Evolutionary conservation across 2,888 invertebrate species (phyloP), one percentile per base, ranked within the genome.

Genomic region (Mayetiola destructor): DNA sequence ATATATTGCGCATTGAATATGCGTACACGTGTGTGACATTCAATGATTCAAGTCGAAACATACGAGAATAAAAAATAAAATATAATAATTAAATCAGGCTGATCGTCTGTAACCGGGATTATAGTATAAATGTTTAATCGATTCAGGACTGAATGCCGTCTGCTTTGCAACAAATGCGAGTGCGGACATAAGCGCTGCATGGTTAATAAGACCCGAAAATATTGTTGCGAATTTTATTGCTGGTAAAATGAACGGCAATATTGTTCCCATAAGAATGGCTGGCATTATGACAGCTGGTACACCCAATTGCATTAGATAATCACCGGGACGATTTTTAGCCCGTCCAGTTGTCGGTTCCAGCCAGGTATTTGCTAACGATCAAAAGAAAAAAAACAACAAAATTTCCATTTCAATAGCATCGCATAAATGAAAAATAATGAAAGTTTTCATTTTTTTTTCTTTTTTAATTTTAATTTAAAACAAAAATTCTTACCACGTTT

Each of bases 161-260:
- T 66, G 69, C 54, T 69, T 65, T 2, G 71, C 71, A 1, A 70
- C 69, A 59, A 70, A 72, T 54, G 72, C 64, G 35, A 73, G 61
- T 1, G 82, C 80, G 0, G 81, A 79, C 27, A 76, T 72, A 37
- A 84, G 74, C 0, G 82, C 83, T 73, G 82, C 79, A 62, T 82
- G 80, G 67, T 84, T 84, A 53, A 84, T 69, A 67, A 82, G 73
- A 1, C 76, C 76, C 1, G 78, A 77, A 53, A 76, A 73, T 30
- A 81, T 69, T 1, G 80, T 79, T 66, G 80, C 78, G 76, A 84
- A 76, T 66, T 83, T 82, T 16, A 85, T 65, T 0, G 79, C 80
- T 0, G 84, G 84, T 64, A 85, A 67, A 18, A 83, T 67, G 67
- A 84, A 84, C 0, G 84, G 84, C 64, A 84, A 67, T 53, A 84